Conservation (phyloP, 35 echinoderm and acorn worm species). For the Ophioderma brevispina region DNA sequence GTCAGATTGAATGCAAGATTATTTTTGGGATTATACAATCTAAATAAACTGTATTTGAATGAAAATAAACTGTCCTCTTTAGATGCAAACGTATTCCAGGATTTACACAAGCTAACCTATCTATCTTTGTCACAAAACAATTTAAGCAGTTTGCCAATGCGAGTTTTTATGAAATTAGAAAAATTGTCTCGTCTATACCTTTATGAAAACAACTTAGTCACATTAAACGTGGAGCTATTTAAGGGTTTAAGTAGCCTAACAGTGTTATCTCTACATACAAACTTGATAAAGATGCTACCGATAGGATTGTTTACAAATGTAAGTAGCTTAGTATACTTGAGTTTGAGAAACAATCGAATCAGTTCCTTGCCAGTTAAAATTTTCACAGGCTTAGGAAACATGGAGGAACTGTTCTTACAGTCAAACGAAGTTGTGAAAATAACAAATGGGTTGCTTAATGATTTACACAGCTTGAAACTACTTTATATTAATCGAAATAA, state of each 20-base stretch:
- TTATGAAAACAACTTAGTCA: not conserved
- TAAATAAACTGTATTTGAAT: not conserved
- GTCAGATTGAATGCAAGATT: too few species aligned
- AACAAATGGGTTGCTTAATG: not conserved
- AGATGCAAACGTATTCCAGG: not conserved
- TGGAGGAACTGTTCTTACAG: not conserved
- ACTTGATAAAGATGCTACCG: not conserved
- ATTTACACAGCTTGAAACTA: not conserved
- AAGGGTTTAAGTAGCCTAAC: not conserved
- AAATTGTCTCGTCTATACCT: not conserved
- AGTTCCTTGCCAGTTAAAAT: not conserved
- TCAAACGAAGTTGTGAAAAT: not conserved
- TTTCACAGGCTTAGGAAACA: not conserved
- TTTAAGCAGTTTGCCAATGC: not conserved
- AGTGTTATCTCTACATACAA: not conserved
- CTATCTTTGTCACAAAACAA: not conserved
- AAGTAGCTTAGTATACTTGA: not conserved
- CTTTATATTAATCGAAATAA: not conserved
- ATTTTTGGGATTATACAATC: not conserved
- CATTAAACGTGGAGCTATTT: not conserved
- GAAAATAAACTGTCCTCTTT: not conserved
- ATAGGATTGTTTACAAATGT: not conserved
- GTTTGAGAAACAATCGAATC: not conserved
- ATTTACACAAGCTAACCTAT: not conserved
- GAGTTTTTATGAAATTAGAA: not conserved